A percentile compares a stretch with the other conserved stretches of the same genome.
Evolutionary conservation across 2,888 invertebrate genomes (phyloP).

Genomic region (Gandaritis pyraliata): DNA sequence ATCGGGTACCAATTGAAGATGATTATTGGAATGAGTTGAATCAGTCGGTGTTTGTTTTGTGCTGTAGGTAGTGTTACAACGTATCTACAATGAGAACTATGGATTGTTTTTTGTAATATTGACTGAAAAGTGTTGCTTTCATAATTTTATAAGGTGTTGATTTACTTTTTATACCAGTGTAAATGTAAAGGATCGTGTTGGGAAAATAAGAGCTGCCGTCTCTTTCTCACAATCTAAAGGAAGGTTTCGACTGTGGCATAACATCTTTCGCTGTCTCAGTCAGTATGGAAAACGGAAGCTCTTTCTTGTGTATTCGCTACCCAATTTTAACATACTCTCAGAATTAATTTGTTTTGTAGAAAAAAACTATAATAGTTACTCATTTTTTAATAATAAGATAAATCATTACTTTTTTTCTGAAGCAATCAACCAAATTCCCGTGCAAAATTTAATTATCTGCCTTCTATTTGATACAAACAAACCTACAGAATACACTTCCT

Average conservation of each 20-base stretch:
- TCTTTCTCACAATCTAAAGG: background rate
- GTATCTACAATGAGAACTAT: slow-evolving; percentile 12
- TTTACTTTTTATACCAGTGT: background rate
- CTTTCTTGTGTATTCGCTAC: no score
- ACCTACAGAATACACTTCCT: no score
- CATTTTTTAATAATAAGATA: no score
- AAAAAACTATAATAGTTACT: no score
- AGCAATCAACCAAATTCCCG: no score
- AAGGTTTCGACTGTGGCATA: background rate
- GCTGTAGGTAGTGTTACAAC: slow-evolving; percentile 1
- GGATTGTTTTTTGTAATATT: background rate
- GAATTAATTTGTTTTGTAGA: no score
- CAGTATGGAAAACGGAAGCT: no score
- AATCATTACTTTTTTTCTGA: no score
- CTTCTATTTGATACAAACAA: no score
- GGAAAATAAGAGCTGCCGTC: slow-evolving; percentile 21
- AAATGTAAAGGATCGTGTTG: slow-evolving; percentile 21
- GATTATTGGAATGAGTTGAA: slow-evolving; percentile 25
- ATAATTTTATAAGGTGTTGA: slow-evolving; percentile 11
- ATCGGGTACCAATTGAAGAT: slow-evolving; percentile 51
- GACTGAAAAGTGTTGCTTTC: slow-evolving; percentile 4
- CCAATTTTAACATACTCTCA: no score
- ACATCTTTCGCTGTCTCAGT: background rate
- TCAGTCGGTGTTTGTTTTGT: slow-evolving; percentile 14
- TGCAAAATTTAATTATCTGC: no score